These are phyloP conservation scores for Eristalinus sepulchralis DNA, from an alignment of 2,888 invertebrate species.

Conservation along the genomic window DNA sequence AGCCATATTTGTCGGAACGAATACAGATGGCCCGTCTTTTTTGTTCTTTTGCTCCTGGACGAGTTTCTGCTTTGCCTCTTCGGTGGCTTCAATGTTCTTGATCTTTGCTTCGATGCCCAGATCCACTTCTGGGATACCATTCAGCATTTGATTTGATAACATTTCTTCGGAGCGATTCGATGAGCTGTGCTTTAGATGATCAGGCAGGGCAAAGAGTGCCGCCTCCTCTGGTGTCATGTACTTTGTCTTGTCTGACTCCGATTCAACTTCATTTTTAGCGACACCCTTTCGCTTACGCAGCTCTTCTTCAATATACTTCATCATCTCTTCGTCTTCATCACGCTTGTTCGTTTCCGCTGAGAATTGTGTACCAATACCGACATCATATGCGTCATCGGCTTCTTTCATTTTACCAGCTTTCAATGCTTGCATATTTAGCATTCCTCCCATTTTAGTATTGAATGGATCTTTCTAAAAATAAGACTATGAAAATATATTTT, in stretches of 20 bases:
- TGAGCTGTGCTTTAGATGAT: constrained; percentile 92
- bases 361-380: constrained; percentile 97
- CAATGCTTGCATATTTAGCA: constrained; percentile 93
- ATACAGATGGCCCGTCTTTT: constrained; percentile 95
- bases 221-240: constrained; percentile 95
- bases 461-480: constrained; percentile 86
- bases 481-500: neutral
- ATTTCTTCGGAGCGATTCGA: constrained; percentile 97
- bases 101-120: constrained; percentile 99
- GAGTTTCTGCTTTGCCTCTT: constrained; percentile 97
- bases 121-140: constrained; percentile 99
- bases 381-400: constrained; percentile 94
- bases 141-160: constrained; percentile 99
- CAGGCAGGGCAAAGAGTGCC: constrained; percentile 93
- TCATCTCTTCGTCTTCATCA: constrained; percentile 99
- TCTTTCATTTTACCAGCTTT: constrained; percentile 91
- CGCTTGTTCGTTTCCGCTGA: constrained; percentile 98
- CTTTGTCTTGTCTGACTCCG: constrained; percentile 80
- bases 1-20: constrained; percentile 99
- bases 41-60: constrained; percentile 94
- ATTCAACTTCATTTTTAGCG: constrained; percentile 82
- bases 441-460: constrained; percentile 91
- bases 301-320: constrained; percentile 94
- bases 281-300: constrained; percentile 90
- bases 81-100: constrained; percentile 98